Evolutionary conservation across 2,797 vertebrate genomes (phyloP), one percentile per base, ranked within the genome.

Genomic region (Centropyge bicolor): DNA sequence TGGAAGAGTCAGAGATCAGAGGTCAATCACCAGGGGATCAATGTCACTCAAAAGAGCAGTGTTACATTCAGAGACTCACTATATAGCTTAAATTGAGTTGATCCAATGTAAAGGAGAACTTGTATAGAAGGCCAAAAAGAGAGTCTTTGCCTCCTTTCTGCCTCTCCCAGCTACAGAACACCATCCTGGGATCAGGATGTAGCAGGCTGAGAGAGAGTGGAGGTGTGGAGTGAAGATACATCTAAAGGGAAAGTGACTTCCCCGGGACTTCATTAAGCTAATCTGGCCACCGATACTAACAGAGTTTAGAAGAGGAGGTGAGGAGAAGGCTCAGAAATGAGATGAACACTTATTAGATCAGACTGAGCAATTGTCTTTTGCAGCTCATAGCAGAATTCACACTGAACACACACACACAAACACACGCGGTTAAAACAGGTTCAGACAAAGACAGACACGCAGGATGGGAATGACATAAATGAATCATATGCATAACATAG

Each of bases 281-380:
- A 96, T 95, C 92, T 92, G 87, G 83, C 91, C 90, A 89, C 94
- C 95, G 60, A 95, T 96, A 94, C 95, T 95, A 96, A 96, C 93
- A 61, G 74, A 83, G 90, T 96, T 96, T 94, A 81, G 86, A 89
- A 80, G 83, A 83, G 83, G 85, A 93, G 94, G 94, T 94, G 95
- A 94, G 89, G 92, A 91, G 89, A 90, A 93, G 79, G 83, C 92
- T 87, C 92, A 89, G 91, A 94, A 94, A 96, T 94, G 89, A 95
- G 93, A 96, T 95, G 93, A 95, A 93, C 88, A 84, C 90, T 95
- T 94, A 96, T 96, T 96, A 95, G 93, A 96, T 96, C 91, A 93
- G 80, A 82, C 70, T 71, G 19, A 91, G 87, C 91, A 94, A 94
- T 92, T 90, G 88, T 88, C 84, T 91, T 88, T 81, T 56, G 64